A percentile compares a stretch with the other conserved stretches of the same genome.
Conservation (phyloP, 2,888 invertebrate species). For the Xiphydria camelus region DNA sequence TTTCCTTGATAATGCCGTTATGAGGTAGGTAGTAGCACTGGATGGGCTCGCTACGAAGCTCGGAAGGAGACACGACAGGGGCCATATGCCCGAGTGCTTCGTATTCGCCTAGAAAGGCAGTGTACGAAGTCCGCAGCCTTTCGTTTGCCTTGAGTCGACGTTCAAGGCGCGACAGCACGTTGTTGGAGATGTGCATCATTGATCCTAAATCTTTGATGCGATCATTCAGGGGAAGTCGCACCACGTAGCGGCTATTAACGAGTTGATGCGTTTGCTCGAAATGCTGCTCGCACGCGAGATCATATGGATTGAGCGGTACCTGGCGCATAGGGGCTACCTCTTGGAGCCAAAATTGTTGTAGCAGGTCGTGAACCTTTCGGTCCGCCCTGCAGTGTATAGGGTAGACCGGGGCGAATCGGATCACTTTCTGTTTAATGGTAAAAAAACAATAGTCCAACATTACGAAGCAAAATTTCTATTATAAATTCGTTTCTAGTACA, state of each 20-base stretch:
- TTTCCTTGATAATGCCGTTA: conserved; percentile 1
- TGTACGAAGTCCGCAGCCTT: conserved; percentile 7
- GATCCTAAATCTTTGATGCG: conserved; percentile 3
- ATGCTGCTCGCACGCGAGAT: conserved; percentile 9
- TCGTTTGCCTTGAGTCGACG: conserved; percentile 4
- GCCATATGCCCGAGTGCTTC: no score
- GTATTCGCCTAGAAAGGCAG: no score
- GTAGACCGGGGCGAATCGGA: no score
- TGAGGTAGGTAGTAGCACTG: conserved; percentile 6
- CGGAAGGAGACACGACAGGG: no score
- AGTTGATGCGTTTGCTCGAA: conserved; percentile 8
- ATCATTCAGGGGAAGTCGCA: conserved; percentile 12
- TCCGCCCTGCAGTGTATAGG: conserved; percentile 15
- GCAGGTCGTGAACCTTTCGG: conserved; percentile 7
- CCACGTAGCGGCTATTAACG: conserved; percentile 12
- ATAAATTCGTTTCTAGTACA: no score
- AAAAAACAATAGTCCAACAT: no score
- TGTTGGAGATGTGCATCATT: conserved; percentile 1
- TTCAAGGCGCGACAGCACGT: conserved; percentile 8
- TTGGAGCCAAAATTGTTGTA: no score
- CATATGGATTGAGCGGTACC: no score
- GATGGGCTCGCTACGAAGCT: no score
- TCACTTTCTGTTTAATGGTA: no score
- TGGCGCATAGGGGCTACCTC: no score
- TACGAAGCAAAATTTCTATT: no score